Percentiles rank a stretch among this genome's conserved stretches.
phyloP scores from a whole-genome alignment of 2,113 vertebrate species.

The Sebastes fasciatus region DNA sequence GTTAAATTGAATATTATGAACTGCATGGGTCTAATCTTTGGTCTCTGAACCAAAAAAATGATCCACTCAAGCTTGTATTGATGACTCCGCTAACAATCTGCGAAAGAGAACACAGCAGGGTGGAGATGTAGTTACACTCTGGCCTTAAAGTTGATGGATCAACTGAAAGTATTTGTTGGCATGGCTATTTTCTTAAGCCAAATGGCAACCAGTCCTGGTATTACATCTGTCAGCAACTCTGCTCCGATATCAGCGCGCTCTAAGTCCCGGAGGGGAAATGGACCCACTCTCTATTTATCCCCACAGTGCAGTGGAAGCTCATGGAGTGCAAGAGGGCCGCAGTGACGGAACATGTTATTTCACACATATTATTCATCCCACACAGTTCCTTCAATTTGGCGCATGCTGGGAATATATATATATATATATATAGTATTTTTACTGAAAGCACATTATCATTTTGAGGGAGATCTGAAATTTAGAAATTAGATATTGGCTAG shows the following conservation, averaged over 20 bases:
- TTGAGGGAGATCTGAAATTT: not conserved
- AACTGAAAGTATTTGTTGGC: conserved; percentile 78
- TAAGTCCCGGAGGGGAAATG: conserved; percentile 47
- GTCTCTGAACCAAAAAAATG: conserved; percentile 20
- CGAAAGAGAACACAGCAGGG: conserved; percentile 46
- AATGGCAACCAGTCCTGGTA: conserved; percentile 60
- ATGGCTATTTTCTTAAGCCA: conserved; percentile 75
- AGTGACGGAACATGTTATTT: conserved; percentile 53
- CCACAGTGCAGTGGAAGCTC: conserved; percentile 46
- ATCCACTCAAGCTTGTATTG: conserved; percentile 59
- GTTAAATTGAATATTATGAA: conserved; percentile 33
- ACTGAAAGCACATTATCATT: not conserved
- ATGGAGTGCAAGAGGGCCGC: conserved; percentile 43
- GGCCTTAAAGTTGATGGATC: conserved; percentile 78
- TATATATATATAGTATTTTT: not conserved
- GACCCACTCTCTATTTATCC: conserved; percentile 58
- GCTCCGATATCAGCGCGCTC: conserved; percentile 46
- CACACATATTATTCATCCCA: conserved; percentile 34
- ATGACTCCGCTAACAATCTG: conserved; percentile 59
- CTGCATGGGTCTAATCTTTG: conserved; percentile 50
- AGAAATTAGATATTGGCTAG: not conserved
- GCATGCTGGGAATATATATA: conserved; percentile 4
- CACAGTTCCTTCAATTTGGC: not conserved
- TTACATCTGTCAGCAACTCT: conserved; percentile 75
- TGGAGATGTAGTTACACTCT: conserved; percentile 41